Percentiles rank a stretch among this genome's conserved stretches.
Conservation (phyloP, 2,797 vertebrate genomes). For the Thunnus albacares region DNA sequence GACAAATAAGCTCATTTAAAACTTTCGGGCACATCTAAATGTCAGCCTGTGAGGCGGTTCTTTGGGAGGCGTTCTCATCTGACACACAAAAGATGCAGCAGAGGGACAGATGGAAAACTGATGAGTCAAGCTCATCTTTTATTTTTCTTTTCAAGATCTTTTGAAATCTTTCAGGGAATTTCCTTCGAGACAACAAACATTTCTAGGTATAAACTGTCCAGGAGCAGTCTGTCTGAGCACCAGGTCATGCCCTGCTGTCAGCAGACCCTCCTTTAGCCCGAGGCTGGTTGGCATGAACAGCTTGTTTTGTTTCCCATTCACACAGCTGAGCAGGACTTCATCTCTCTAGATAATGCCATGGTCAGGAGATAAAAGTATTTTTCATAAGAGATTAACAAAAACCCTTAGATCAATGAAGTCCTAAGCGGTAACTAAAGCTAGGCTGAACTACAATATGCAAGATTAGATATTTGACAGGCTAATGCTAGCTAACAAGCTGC, state of each 20-base stretch:
- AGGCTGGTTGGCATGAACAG: constrained; percentile 17
- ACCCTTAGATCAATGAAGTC: neutral
- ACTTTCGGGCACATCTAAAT: constrained; percentile 45
- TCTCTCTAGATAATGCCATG: neutral
- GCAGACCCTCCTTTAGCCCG: constrained; percentile 1
- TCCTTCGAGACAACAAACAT: constrained; percentile 21
- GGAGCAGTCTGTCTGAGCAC: neutral
- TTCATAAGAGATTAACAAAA: neutral
- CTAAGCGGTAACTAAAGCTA: too few species aligned
- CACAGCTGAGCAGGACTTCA: constrained; percentile 1
- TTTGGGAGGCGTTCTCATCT: constrained; percentile 27
- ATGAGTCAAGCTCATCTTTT: constrained; percentile 27
- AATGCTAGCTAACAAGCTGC: too few species aligned
- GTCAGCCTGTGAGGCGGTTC: constrained; percentile 55
- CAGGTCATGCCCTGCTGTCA: neutral
- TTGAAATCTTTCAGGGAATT: constrained; percentile 20
- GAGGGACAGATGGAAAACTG: constrained; percentile 34
- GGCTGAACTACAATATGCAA: too few species aligned
- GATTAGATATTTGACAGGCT: too few species aligned
- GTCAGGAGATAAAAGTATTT: neutral
- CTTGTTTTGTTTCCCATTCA: constrained; percentile 30
- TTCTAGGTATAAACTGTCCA: neutral
- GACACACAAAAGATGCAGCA: constrained; percentile 50
- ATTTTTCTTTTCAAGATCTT: neutral
- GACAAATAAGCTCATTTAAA: constrained; percentile 65